These are phyloP conservation scores for Piaya cayana DNA, from an alignment of 2,113 vertebrate species.

Conservation along the genomic window DNA sequence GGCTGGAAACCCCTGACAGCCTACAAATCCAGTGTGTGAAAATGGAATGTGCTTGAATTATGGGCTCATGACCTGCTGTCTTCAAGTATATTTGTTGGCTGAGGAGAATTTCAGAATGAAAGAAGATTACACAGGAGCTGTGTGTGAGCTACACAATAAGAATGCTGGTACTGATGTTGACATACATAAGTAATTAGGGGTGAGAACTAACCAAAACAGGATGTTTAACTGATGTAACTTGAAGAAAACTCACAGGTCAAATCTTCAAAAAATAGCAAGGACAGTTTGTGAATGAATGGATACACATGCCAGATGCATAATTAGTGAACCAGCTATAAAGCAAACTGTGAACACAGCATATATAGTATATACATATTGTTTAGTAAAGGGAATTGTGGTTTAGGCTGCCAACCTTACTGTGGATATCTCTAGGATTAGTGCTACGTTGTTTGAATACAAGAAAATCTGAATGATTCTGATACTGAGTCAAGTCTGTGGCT, in stretches of 20 bases:
- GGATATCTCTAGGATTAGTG: background rate
- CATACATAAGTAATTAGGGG: conserved; percentile 3
- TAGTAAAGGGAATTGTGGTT: background rate
- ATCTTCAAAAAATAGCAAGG: background rate
- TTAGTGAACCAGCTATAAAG: background rate
- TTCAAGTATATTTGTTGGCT: background rate
- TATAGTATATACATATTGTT: background rate
- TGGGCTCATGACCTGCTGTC: background rate
- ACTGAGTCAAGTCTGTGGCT: background rate
- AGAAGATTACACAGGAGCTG: background rate
- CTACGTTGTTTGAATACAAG: background rate
- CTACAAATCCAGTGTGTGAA: background rate
- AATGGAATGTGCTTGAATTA: background rate
- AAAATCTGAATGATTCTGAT: background rate
- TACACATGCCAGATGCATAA: background rate
- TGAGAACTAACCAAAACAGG: conserved; percentile 28
- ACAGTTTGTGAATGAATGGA: conserved; percentile 4
- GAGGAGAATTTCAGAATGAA: background rate
- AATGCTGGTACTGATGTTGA: conserved; percentile 33
- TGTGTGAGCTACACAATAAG: background rate
- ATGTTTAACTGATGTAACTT: conserved; percentile 26
- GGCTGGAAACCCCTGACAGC: background rate
- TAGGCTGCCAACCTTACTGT: background rate
- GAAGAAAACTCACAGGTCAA: background rate
- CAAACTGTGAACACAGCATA: background rate